Base-by-base conservation (phyloP, 1,140 invertebrate species). In the Drosophila leontia region DNA sequence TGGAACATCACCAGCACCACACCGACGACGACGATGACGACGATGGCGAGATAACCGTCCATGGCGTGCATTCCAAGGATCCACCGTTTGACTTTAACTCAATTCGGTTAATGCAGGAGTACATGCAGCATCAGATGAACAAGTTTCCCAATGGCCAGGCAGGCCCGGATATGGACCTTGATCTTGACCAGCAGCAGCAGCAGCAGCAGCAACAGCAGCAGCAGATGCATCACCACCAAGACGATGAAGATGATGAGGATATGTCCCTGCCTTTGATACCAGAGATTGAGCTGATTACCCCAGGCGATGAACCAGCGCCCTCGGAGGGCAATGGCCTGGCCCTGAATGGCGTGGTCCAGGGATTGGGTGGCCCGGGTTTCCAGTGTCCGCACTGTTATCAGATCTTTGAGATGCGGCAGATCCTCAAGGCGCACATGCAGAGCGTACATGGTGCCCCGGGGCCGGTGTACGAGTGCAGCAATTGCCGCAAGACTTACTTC, bases 391-490 rank as follows among this genome's bases (percentile, higher is more conserved):
- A 86, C 47, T 92, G 91, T 47, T 92, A 83, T 39, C 88, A 91
- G 35, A 81, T 85, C 26, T 92, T 92, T 29, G 91, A 91, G 41
- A 92, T 92, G 91, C 75, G 91, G 37, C 91, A 91, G 72, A 88
- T 92, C 65, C 82, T 92, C 34, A 92, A 92, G 60, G 84, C 86
- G 42, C 91, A 92, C 68, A 92, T 92, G 91, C 91, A 92, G 64
- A 92, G 80, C 50, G 86, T 91, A 8, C 91, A 92, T 37, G 88
- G 85, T 1, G 86, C 90, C 23, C 79, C 90, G 15, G 86, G 83
- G 0, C 91, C 91, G 15, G 91, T 92, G 42, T 92, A 92, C 64
- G 91, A 92, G 75, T 92, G 91, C 68, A 87, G 76, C 67, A 92
- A 92, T 45, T 92, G 91, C 63, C 92, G 84, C 59, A 92, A 92